Evolutionary conservation across 2,113 vertebrate species (phyloP), one percentile per base, ranked within the genome.

Genomic region (Thunnus thynnus): DNA sequence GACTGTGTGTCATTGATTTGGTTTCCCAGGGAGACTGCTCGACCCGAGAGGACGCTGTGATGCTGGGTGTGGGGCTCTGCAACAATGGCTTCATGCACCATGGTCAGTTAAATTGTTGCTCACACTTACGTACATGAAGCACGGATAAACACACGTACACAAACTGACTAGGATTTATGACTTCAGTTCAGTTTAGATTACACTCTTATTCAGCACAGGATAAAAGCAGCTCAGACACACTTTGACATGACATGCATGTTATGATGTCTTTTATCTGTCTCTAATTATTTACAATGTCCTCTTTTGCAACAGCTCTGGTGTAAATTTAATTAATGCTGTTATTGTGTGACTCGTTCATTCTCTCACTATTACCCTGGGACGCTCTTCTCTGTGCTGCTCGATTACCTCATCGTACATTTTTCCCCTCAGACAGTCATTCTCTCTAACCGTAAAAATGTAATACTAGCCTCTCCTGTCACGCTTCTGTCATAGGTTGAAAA

Each of bases 61-160:
- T 95, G 0, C 96, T 99, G 18, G 98, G 98, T 3, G 97, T 99
- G 76, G 98, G 97, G 73, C 96, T 99, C 88, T 99, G 98, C 91
- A 99, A 99, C 96, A 99, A 97, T 0, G 96, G 98, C 86, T 99
- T 99, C 95, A 97, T 99, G 98, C 98, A 99, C 86, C 98, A 99
- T 0, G 98, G 98, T 99, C 95, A 96, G 94, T 94, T 25, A 5
- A 48, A 3, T 61, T 58, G 71, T 16, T 27, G 10, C 30, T 70
- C 73, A 32, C 67, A 27, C 32, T 62, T 5, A 3, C 66, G 57
- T 13, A 25, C 52, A 71, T 56, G 41, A 57, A 71, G 2, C 25
- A 48, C 5, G 36, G 11, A 22, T 46, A 13, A 27, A 63, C 3
- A 64, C 55, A 13, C 11, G 18, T 27, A 57, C 18, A 47, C 41